Evolutionary conservation across 2,113 vertebrate species (phyloP), one percentile per base, ranked within the genome.

Genomic region (Protobothrops flavoviridis): DNA sequence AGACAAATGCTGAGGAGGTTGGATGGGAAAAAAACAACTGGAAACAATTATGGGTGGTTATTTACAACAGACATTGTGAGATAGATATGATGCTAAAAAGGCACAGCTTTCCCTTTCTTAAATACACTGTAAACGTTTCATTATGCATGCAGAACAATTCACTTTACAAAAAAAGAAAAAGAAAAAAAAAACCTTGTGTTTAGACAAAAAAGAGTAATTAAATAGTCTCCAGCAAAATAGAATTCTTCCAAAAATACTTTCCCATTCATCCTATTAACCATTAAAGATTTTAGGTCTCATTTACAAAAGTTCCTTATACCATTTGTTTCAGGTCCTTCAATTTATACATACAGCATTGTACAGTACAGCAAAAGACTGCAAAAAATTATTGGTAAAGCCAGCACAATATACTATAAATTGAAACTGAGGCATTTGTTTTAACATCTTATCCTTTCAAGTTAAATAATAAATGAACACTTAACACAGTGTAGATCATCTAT

Each of bases 191-290:
- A 98, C 97, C 98, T 98, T 98, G 98, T 98, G 97, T 99, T 99
- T 99, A 99, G 98, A 99, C 99, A 99, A 99, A 99, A 99, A 98
- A 98, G 98, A 98, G 99, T 99, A 99, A 98, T 99, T 99, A 99
- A 99, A 99, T 99, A 99, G 99, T 98, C 98, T 99, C 99, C 99
- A 99, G 99, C 99, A 99, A 99, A 99, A 99, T 99, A 99, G 98
- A 99, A 98, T 99, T 99, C 98, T 99, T 98, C 99, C 99, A 99
- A 99, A 99, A 99, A 99, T 99, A 99, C 99, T 99, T 99, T 99
- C 98, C 98, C 98, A 97, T 98, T 99, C 99, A 98, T 98, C 98
- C 99, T 98, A 98, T 98, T 98, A 99, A 99, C 98, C 98, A 98
- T 98, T 99, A 98, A 98, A 98, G 98, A 96, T 97, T 97, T 97